Conservation (phyloP, 2,113 vertebrate genomes). For the Cettia cetti region DNA sequence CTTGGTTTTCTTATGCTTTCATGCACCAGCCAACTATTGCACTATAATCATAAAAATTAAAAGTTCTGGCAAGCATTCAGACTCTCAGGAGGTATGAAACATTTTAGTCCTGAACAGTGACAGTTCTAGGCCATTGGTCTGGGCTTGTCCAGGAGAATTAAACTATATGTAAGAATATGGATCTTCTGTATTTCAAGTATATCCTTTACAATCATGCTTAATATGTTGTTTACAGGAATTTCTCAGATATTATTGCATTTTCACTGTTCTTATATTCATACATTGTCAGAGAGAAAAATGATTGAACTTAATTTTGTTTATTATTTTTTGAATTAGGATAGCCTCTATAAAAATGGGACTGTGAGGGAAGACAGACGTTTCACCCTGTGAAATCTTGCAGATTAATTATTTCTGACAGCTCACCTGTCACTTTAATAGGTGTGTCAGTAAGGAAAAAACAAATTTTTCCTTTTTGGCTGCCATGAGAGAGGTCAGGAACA, state of each 20-base stretch:
- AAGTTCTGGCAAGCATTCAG: background rate
- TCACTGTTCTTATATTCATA: background rate
- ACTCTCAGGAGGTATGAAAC: background rate
- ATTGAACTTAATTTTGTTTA: background rate
- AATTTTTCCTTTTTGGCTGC: background rate
- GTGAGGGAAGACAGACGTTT: background rate
- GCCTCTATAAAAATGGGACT: background rate
- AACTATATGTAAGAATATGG: background rate
- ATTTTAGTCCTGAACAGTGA: background rate
- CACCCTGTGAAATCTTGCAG: background rate
- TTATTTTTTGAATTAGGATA: background rate
- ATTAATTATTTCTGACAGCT: background rate
- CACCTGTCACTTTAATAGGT: background rate
- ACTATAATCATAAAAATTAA: background rate
- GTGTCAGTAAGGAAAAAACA: background rate
- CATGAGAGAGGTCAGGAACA: background rate
- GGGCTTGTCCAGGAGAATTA: background rate
- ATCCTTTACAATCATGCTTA: background rate
- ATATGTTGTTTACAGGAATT: background rate
- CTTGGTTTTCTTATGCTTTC: background rate
- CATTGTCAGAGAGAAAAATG: background rate
- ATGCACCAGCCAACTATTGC: background rate
- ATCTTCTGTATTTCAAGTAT: background rate
- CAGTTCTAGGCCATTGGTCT: background rate
- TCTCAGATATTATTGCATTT: background rate